Percentiles rank a stretch among this genome's conserved stretches.
Evolutionary conservation across 1,140 invertebrate genomes (phyloP).

Genomic region (Pantala flavescens): DNA sequence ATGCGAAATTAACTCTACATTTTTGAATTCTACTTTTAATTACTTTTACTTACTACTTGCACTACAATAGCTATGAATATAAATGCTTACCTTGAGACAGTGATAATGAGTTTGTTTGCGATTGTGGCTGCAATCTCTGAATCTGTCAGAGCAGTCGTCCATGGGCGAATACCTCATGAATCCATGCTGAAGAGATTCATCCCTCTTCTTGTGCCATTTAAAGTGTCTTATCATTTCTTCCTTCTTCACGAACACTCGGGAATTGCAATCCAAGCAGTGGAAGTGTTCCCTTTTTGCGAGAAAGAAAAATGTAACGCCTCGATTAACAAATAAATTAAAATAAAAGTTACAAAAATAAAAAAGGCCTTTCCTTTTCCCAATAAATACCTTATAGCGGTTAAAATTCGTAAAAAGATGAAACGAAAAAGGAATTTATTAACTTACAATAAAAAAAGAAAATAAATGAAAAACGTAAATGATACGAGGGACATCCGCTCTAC

Average conservation of each 20-base stretch:
- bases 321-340: neutral
- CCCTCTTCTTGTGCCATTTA: slow-evolving; percentile 98
- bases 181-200: slow-evolving; percentile 91
- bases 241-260: slow-evolving; percentile 88
- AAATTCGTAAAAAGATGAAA: too few relatives aligned
- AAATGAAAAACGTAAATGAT: too few relatives aligned
- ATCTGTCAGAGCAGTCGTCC: slow-evolving; percentile 79
- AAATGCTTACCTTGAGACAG: slow-evolving; percentile 65
- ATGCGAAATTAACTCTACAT: too few relatives aligned
- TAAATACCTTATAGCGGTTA: neutral
- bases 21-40: too few relatives aligned
- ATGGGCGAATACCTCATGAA: slow-evolving; percentile 90
- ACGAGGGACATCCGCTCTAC: too few relatives aligned
- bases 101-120: slow-evolving; percentile 97
- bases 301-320: neutral
- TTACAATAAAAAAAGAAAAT: too few relatives aligned
- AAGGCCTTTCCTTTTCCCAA: slow-evolving; percentile 1
- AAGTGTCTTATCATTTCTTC: slow-evolving; percentile 98
- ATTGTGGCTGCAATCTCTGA: slow-evolving; percentile 80
- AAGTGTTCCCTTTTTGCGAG: slow-evolving; percentile 71
- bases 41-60: too few relatives aligned
- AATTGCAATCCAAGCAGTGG: slow-evolving; percentile 86
- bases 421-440: too few relatives aligned
- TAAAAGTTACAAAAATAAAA: slow-evolving; percentile 1
- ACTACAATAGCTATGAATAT: too few relatives aligned